phyloP scores from a whole-genome alignment of 2,888 invertebrate species.

The Atherix ibis region DNA sequence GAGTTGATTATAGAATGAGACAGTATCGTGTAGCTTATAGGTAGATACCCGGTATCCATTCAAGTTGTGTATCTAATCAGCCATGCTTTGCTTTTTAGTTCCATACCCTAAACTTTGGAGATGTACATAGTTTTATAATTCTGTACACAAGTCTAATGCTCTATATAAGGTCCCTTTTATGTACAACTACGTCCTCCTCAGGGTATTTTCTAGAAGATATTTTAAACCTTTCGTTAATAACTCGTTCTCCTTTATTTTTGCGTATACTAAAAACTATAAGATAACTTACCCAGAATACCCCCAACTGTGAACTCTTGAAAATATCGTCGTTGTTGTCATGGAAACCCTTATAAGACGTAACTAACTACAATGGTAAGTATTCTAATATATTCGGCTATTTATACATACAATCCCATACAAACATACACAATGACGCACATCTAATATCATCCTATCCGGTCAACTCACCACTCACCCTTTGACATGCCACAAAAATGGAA shows the following conservation, averaged over 20 bases:
- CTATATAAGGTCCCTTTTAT: constrained; percentile 13
- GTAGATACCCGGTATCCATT: constrained; percentile 7
- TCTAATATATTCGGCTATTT: too few species aligned
- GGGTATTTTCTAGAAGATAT: constrained; percentile 14
- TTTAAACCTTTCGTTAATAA: constrained; percentile 12
- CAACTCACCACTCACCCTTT: too few species aligned
- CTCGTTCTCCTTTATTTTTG: constrained; percentile 7
- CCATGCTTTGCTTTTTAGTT: constrained; percentile 12
- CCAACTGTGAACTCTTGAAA: too few species aligned
- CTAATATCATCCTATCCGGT: too few species aligned
- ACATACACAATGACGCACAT: too few species aligned
- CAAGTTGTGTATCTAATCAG: constrained; percentile 12
- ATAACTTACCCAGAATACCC: constrained; percentile 7
- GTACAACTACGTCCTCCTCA: constrained; percentile 11
- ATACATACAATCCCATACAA: too few species aligned
- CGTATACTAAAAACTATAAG: constrained; percentile 11
- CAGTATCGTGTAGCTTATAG: too few species aligned
- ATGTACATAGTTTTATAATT: constrained; percentile 9
- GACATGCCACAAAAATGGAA: too few species aligned
- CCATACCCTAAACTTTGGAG: constrained; percentile 2
- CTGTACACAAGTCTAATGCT: constrained; percentile 2
- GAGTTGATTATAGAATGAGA: too few species aligned
- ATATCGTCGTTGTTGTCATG: constrained; percentile 10
- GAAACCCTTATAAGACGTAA: constrained; percentile 11
- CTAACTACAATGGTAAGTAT: not conserved